Conservation (phyloP, 1,140 invertebrate genomes). For the Drosophila pseudoobscura region DNA sequence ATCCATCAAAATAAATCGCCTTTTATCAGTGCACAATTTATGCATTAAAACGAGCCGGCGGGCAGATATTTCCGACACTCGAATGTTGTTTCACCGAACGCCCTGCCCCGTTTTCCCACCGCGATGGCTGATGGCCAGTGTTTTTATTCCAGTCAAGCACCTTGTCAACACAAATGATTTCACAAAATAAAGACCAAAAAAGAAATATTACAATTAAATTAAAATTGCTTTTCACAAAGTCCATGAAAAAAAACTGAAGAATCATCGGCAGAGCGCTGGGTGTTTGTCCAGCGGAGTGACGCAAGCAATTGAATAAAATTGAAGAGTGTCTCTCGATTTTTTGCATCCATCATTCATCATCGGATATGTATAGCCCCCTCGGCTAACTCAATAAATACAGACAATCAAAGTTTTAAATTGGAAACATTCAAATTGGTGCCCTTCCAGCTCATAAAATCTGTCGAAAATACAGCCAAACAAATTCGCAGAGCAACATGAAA, state of each 20-base stretch:
- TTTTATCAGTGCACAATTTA: constrained; percentile 59
- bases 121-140: constrained; percentile 38
- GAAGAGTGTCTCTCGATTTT: constrained; percentile 7
- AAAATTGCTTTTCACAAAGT: constrained; percentile 26
- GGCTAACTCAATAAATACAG: neutral
- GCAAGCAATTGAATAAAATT: constrained; percentile 33
- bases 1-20: constrained; percentile 54
- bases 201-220: constrained; percentile 46
- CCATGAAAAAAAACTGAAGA: constrained; percentile 8
- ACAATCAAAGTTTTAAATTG: no score
- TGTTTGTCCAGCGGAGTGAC: constrained; percentile 31
- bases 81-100: constrained; percentile 30
- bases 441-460: no score
- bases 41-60: constrained; percentile 29
- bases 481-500: neutral
- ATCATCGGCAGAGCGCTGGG: neutral
- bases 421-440: no score
- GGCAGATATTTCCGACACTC: constrained; percentile 49
- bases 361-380: no score
- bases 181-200: constrained; percentile 18
- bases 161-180: constrained; percentile 59
- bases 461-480: no score
- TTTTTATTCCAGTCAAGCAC: constrained; percentile 56
- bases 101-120: constrained; percentile 17
- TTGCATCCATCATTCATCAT: constrained; percentile 5